These are phyloP conservation scores for Drosophila barbarae DNA, from an alignment of 2,888 invertebrate species.

Conservation along the genomic window DNA sequence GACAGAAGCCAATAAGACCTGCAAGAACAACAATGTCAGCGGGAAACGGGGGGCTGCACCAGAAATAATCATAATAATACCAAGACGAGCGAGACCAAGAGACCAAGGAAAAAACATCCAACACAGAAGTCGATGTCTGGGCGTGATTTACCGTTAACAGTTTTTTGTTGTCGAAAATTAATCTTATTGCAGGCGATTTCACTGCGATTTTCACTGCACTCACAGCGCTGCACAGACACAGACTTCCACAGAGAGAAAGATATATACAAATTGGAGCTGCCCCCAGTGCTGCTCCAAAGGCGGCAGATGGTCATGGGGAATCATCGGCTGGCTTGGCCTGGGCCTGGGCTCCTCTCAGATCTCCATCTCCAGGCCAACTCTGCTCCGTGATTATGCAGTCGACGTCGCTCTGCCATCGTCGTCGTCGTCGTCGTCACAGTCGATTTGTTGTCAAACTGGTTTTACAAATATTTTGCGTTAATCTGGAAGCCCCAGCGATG, in stretches of 20 bases:
- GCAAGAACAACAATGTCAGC: slow-evolving; percentile 24
- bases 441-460: slow-evolving; percentile 75
- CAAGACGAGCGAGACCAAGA: slow-evolving; percentile 20
- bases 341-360: slow-evolving; percentile 9
- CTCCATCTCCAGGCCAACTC: slow-evolving; percentile 14
- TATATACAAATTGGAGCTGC: slow-evolving; percentile 46
- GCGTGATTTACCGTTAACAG: slow-evolving; percentile 68
- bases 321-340: slow-evolving; percentile 8
- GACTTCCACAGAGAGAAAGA: slow-evolving; percentile 10
- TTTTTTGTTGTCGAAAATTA: slow-evolving; percentile 56
- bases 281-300: slow-evolving; percentile 51
- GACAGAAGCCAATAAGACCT: slow-evolving; percentile 54
- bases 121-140: slow-evolving; percentile 28
- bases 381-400: slow-evolving; percentile 63
- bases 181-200: slow-evolving; percentile 67
- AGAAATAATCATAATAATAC: slow-evolving; percentile 30
- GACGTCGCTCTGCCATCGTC: slow-evolving; percentile 39
- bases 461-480: slow-evolving; percentile 74
- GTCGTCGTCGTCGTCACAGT: slow-evolving; percentile 56
- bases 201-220: slow-evolving; percentile 60
- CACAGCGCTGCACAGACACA: slow-evolving; percentile 7
- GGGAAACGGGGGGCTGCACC: neutral
- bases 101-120: slow-evolving; percentile 5
- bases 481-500: slow-evolving; percentile 49
- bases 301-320: slow-evolving; percentile 62